Percentiles rank a stretch among this genome's conserved stretches.
Evolutionary conservation across 2,113 vertebrate genomes (phyloP).

Genomic region (Albula glossodonta): DNA sequence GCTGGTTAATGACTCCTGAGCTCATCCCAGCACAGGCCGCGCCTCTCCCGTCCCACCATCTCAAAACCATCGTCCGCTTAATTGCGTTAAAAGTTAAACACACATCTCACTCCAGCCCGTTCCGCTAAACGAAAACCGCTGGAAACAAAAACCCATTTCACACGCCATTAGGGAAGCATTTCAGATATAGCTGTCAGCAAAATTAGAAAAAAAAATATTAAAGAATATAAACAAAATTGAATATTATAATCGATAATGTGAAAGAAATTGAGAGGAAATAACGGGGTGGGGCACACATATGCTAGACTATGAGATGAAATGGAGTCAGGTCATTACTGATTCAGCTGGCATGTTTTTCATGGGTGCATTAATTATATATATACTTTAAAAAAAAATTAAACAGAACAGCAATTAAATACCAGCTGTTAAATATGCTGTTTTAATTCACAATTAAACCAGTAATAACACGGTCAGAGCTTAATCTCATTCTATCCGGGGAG

Average conservation of each 20-base stretch:
- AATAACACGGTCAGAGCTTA: neutral
- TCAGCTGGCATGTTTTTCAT: too few species aligned
- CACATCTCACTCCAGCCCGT: constrained; percentile 13
- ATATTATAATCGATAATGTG: neutral
- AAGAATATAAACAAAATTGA: neutral
- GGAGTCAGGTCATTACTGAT: too few species aligned
- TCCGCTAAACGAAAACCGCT: neutral
- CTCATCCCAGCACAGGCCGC: neutral
- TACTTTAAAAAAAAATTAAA: too few species aligned
- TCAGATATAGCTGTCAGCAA: constrained; percentile 1
- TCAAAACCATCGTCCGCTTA: neutral
- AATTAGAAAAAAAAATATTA: constrained; percentile 4
- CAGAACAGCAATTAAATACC: neutral
- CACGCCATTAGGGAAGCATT: constrained; percentile 23
- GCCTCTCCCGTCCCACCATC: neutral
- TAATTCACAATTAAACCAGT: neutral
- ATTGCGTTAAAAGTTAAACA: constrained; percentile 23
- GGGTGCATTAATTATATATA: too few species aligned
- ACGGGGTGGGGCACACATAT: neutral
- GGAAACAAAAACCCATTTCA: constrained; percentile 25
- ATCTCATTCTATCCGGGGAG: constrained; percentile 6
- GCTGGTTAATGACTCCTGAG: constrained; percentile 11
- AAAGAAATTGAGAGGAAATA: neutral
- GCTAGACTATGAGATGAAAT: neutral
- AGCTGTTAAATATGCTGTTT: neutral